Evolutionary conservation across 2,888 invertebrate genomes (phyloP), one percentile per base, ranked within the genome.

Genomic region (Nesidiocoris tenuis): DNA sequence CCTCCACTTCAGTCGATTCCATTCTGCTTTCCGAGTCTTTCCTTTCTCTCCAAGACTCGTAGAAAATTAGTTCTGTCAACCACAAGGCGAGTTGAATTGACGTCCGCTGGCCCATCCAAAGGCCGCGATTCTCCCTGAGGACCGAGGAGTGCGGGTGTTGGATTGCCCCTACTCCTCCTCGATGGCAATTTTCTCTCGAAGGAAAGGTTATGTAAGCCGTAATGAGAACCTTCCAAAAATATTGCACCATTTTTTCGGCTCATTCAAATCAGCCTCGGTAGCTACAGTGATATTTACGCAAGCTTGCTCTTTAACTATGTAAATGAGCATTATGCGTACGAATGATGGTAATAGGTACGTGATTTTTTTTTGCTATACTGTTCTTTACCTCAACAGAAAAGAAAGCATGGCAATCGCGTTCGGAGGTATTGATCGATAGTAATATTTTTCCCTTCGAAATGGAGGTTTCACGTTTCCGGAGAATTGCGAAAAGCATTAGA

Each of bases 51-150:
- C 39, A 39, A 3, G 3, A 16, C 59, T 59, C 59, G 18, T 59
- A 59, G 59, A 59, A 39, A 59, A 59, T 59, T 59, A 59, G 59
- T 59, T 59, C 39, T 59, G 59, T 59, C 59, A 59, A 59, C 59
- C 19, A n/a, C 59, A 59, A 59, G 59, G n/a, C 59, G n/a, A 59
- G 7, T 59, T 19, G 59, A 59, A 39, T 39, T 39, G 39, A 39
- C 39, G 39, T 39, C 39, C 39, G 12, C 5, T 12, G 39, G 39
- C 39, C 12, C 3, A 7, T 39, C 39, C 12, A 39, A n/a, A n/a
- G n/a, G n/a, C 39, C 39, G 12, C 39, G 39, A 39, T 39, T 39
- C 12, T 12, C 39, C 3, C 39, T 12, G 39, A 39, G 39, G n/a
- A n/a, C n/a, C n/a, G n/a, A 39, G 39, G 3, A 12, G 5, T 39